Percentiles rank a stretch among this genome's conserved stretches.
Conservation (phyloP, 2,888 invertebrate genomes). For the Oxytorus armatus region DNA sequence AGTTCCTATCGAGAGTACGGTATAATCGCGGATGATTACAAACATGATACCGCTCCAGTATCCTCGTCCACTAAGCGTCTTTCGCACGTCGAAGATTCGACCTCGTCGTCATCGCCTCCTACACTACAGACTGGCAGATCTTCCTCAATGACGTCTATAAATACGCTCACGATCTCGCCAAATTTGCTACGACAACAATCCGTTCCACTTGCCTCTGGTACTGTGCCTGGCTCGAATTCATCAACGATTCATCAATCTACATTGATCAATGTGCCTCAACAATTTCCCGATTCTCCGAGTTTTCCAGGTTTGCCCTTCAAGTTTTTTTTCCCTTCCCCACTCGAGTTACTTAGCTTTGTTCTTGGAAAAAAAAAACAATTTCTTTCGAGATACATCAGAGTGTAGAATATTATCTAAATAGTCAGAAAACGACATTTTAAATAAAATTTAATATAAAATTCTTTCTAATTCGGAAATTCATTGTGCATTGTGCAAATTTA, state of each 20-base stretch:
- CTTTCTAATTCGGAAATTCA: too few species aligned
- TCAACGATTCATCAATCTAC: conserved; percentile 50
- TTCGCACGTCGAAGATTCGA: conserved; percentile 50
- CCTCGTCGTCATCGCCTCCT: conserved; percentile 57
- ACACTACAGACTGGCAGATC: conserved; percentile 33
- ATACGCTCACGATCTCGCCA: conserved; percentile 37
- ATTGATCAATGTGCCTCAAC: conserved; percentile 46
- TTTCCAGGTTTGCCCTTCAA: conserved; percentile 44
- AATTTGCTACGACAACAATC: conserved; percentile 38
- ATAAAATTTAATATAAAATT: too few species aligned
- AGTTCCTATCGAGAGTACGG: conserved; percentile 59
- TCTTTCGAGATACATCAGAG: too few species aligned
- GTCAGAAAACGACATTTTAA: too few species aligned
- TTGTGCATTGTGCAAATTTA: too few species aligned
- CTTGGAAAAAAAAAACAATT: too few species aligned
- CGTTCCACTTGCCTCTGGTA: conserved; percentile 3
- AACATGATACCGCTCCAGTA: conserved; percentile 36
- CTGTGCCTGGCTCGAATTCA: conserved; percentile 12
- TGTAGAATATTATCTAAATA: too few species aligned
- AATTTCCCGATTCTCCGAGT: conserved; percentile 44
- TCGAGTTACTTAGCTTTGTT: neutral
- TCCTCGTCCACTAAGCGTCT: conserved; percentile 52
- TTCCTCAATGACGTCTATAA: conserved; percentile 44
- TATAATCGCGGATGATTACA: conserved; percentile 36
- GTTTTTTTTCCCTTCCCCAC: neutral